Evolutionary conservation across 2,797 vertebrate genomes (phyloP).

Genomic region (Alfaro cultratus): DNA sequence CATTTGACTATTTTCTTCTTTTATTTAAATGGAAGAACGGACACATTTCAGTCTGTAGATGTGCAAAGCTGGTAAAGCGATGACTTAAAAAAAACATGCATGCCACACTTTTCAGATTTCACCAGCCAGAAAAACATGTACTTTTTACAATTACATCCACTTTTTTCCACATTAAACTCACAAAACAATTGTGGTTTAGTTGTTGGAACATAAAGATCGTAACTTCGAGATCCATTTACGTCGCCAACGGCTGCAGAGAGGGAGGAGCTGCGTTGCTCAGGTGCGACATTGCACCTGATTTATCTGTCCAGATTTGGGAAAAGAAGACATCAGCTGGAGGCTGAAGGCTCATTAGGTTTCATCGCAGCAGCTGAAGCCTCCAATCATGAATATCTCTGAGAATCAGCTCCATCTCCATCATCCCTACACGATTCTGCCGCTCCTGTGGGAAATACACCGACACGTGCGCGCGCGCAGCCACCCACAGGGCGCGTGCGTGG

Average conservation of each 20-base stretch:
- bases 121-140: background rate
- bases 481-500: constrained; percentile 68
- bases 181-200: background rate
- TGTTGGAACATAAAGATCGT: background rate
- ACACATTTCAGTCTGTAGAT: background rate
- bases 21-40: background rate
- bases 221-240: background rate
- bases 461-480: constrained; percentile 57
- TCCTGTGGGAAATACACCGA: constrained; percentile 65
- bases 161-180: background rate
- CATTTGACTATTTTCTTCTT: background rate
- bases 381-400: constrained; percentile 38
- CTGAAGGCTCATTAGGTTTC: constrained; percentile 45
- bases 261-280: background rate
- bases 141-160: background rate
- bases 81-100: background rate
- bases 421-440: constrained; percentile 49
- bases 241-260: background rate
- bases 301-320: background rate
- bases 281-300: background rate
- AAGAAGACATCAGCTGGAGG: constrained; percentile 13
- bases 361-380: constrained; percentile 25
- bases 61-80: background rate
- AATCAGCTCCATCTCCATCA: constrained; percentile 32
- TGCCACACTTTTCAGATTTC: background rate